A percentile compares a stretch with the other conserved stretches of the same genome.
Conservation (phyloP, 2,113 vertebrate species). For the Synchiropus splendidus region DNA sequence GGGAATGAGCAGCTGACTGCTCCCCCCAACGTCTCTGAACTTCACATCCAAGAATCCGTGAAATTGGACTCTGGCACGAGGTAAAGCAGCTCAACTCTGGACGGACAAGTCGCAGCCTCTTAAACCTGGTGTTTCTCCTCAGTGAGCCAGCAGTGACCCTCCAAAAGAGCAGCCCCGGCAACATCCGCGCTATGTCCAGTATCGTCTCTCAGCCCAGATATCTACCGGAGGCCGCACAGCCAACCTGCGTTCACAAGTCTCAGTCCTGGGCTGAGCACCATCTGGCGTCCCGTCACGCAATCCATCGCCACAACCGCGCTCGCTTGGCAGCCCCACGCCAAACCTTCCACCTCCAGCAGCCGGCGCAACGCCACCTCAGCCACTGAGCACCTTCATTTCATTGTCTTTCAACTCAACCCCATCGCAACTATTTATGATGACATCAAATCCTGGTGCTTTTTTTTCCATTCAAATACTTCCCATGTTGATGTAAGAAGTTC, state of each 20-base stretch:
- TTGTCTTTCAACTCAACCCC: too few relatives aligned
- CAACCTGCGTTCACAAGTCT: slow-evolving; percentile 67
- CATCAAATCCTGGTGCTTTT: slow-evolving; percentile 5
- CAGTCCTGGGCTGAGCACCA: slow-evolving; percentile 63
- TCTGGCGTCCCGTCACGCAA: slow-evolving; percentile 66
- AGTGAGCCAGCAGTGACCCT: slow-evolving; percentile 38
- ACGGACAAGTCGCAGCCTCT: too few relatives aligned
- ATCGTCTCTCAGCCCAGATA: slow-evolving; percentile 50
- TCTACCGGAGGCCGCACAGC: slow-evolving; percentile 68
- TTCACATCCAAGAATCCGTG: too few relatives aligned
- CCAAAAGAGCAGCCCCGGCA: slow-evolving; percentile 20
- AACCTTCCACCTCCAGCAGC: slow-evolving; percentile 76
- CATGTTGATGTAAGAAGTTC: too few relatives aligned
- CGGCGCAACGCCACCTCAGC: slow-evolving; percentile 76
- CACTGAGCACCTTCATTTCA: slow-evolving; percentile 74
- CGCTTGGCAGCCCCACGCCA: slow-evolving; percentile 63
- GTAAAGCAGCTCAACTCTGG: too few relatives aligned
- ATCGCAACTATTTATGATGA: too few relatives aligned
- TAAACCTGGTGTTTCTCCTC: slow-evolving; percentile 8
- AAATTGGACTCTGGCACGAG: too few relatives aligned
- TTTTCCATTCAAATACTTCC: too few relatives aligned
- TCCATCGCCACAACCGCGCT: slow-evolving; percentile 80
- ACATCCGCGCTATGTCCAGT: slow-evolving; percentile 29
- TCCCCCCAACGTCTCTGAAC: too few relatives aligned
- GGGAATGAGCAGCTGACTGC: too few relatives aligned